These are phyloP conservation scores for Amorpha juglandis DNA, from an alignment of 2,888 invertebrate genomes.

Conservation along the genomic window DNA sequence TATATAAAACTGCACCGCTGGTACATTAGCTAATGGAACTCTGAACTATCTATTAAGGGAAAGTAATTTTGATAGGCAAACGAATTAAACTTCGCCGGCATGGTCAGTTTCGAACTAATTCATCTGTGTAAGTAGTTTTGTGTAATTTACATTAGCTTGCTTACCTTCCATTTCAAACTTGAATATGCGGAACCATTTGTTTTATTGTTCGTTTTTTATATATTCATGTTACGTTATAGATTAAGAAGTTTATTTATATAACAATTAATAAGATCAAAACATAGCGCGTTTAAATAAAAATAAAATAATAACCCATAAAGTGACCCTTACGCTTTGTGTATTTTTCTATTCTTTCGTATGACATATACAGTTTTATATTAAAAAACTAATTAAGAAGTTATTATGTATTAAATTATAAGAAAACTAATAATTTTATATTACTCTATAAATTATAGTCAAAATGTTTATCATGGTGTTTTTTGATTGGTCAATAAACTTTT, in stretches of 20 bases:
- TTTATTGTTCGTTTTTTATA: too few relatives aligned
- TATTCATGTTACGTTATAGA: too few relatives aligned
- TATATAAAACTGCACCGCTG: not conserved
- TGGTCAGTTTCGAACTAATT: slow-evolving; percentile 32
- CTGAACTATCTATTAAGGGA: not conserved
- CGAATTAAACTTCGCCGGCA: slow-evolving; percentile 15
- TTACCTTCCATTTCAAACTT: not conserved
- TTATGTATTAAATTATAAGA: too few relatives aligned
- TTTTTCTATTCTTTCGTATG: too few relatives aligned
- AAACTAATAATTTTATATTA: too few relatives aligned
- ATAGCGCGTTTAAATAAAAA: too few relatives aligned
- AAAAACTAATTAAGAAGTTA: too few relatives aligned
- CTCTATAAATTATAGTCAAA: not conserved
- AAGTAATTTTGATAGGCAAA: slow-evolving; percentile 6
- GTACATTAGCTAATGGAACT: not conserved
- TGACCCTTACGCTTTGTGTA: too few relatives aligned
- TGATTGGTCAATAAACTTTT: not conserved
- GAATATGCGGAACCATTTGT: not conserved
- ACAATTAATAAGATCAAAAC: too few relatives aligned
- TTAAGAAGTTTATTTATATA: too few relatives aligned
- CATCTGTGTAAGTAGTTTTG: slow-evolving; percentile 36
- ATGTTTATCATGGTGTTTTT: not conserved
- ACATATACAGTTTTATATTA: too few relatives aligned
- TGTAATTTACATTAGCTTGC: slow-evolving; percentile 5
- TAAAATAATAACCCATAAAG: too few relatives aligned